These are phyloP conservation scores for Ploceus nigricollis DNA, from an alignment of 2,113 vertebrate genomes.

Conservation along the genomic window DNA sequence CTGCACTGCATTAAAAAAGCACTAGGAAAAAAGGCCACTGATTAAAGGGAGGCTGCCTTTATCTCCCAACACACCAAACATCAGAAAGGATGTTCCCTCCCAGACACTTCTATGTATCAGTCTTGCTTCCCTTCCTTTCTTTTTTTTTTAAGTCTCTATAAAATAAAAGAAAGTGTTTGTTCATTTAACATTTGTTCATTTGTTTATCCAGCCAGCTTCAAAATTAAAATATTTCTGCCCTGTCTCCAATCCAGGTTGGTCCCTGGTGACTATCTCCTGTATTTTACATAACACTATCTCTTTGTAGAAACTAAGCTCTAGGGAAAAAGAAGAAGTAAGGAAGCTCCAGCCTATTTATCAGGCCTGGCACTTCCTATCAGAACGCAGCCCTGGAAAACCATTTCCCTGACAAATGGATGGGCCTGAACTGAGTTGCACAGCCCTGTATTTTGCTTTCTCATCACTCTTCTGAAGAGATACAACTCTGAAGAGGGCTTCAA, in stretches of 20 bases:
- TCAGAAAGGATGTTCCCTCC: slow-evolving; percentile 56
- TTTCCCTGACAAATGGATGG: slow-evolving; percentile 30
- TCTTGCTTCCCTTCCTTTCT: background rate
- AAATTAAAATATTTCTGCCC: slow-evolving; percentile 11
- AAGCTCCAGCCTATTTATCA: background rate
- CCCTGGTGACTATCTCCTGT: background rate
- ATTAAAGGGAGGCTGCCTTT: slow-evolving; percentile 60
- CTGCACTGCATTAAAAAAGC: background rate
- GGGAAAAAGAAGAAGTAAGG: background rate
- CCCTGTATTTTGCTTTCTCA: background rate
- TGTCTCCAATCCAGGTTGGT: background rate
- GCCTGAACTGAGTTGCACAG: background rate
- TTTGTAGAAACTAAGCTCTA: background rate
- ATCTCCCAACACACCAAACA: slow-evolving; percentile 14
- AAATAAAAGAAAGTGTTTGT: slow-evolving; percentile 5
- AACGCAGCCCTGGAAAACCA: slow-evolving; percentile 10
- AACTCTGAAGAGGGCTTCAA: background rate
- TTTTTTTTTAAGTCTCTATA: background rate
- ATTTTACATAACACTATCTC: slow-evolving; percentile 10
- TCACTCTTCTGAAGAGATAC: background rate
- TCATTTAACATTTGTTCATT: too few species aligned
- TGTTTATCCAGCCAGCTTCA: background rate
- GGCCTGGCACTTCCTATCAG: background rate
- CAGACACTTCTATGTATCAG: slow-evolving; percentile 5
- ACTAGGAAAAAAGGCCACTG: slow-evolving; percentile 7